A percentile compares a stretch with the other conserved stretches of the same genome.
These are phyloP conservation scores for Nixonia krombeini DNA, from an alignment of 1,140 invertebrate genomes.

Conservation along the genomic window DNA sequence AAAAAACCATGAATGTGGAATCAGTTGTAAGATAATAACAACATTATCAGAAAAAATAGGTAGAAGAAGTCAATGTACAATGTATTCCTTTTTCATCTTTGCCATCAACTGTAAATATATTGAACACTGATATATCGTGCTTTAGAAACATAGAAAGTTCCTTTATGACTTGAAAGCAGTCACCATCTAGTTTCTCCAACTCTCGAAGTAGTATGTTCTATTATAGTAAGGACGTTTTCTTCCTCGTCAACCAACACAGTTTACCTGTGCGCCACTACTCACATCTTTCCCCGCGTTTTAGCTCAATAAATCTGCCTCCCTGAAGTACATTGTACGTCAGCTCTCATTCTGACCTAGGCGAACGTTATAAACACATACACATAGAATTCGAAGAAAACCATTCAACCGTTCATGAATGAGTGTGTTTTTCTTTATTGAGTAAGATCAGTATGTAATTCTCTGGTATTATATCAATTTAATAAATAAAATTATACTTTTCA, in stretches of 20 bases:
- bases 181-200: background rate
- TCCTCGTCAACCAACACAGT: conserved; percentile 5
- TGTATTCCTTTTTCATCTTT: background rate
- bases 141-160: conserved; percentile 1
- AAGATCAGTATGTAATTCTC: no score
- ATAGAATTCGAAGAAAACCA: no score
- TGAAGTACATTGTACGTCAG: conserved; percentile 1
- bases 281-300: conserved; percentile 2
- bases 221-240: conserved; percentile 5
- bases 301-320: conserved; percentile 8
- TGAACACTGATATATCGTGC: background rate
- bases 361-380: background rate
- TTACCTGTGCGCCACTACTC: background rate
- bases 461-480: no score
- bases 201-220: background rate
- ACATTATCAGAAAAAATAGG: no score
- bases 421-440: no score
- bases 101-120: conserved; percentile 1
- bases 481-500: no score
- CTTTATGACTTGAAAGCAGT: background rate
- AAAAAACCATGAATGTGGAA: no score
- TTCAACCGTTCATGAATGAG: no score
- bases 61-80: background rate
- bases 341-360: background rate
- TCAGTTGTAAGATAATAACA: no score